Base-by-base conservation (phyloP, 2,888 invertebrate species). In the Danaus chrysippus region DNA sequence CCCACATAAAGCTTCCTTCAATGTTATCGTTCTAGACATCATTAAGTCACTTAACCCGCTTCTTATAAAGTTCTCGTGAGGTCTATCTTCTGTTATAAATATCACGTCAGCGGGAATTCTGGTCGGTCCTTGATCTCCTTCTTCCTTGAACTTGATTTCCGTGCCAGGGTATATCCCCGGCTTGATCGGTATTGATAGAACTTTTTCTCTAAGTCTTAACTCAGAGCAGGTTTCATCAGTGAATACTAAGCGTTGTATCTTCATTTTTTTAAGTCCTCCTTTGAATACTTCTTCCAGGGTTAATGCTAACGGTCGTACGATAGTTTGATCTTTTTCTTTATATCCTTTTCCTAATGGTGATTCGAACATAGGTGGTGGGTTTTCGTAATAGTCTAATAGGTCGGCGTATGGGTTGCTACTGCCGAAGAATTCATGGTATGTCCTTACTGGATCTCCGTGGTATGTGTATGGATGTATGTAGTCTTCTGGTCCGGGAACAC, bases 261-360 rank as follows among this genome's bases (percentile, higher is more conserved):
- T 95, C 94, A 96, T 95, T 78, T 96, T 94, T 81, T 96, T 96
- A n/a, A 95, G 85, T 0, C 95, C 94, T 0, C 96, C 96, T 71
- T 92, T 93, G 78, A 92, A 95, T 9, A 94, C 81, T 69, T 93
- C 93, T 69, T 93, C 91, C 0, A 93, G 76, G 0, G 92, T 85
- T 3, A 93, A 73, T 34, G 89, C 81, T 3, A 93, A 77, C 2
- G 92, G 91, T 67, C 91, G 78, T 8, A 87, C 75, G 17, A 92
- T 88, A 1, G 91, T 86, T 0, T 85, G 73, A 67, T 92, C 92
- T 70, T 93, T 96, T 68, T 92, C 93, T 65, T 93, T 93, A 63
- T 94, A 91, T 0, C 93, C 93, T 74, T 93, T 92, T 10, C 93
- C 90, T 68, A 93, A 84, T 0, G 92, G 92, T 3, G 93, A 92